phyloP scores from a whole-genome alignment of 2,797 vertebrate species.

The Poecile montanus region DNA sequence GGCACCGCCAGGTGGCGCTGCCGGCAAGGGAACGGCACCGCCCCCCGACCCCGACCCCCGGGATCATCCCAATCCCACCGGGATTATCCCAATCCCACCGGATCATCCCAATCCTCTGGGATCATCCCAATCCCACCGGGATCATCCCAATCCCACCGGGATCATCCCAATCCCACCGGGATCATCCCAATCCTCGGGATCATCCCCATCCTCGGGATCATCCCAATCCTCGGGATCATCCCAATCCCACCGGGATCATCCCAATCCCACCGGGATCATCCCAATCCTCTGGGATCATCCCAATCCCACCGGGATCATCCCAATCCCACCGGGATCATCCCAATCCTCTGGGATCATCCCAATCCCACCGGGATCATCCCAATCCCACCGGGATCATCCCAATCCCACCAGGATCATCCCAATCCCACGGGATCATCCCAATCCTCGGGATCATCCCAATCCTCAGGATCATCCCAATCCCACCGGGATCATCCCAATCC shows the following conservation, averaged over 20 bases:
- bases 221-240: too few species aligned
- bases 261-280: not conserved
- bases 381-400: too few species aligned
- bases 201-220: not conserved
- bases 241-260: too few species aligned
- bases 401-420: not conserved
- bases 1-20: slow-evolving; percentile 63
- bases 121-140: not conserved
- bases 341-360: not conserved
- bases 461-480: not conserved
- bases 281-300: not conserved
- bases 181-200: too few species aligned
- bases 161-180: too few species aligned
- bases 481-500: too few species aligned
- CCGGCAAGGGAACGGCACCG: not conserved
- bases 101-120: too few species aligned
- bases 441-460: rapidly evolving
- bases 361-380: too few species aligned
- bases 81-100: not conserved
- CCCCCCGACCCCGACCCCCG: not conserved
- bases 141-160: too few species aligned
- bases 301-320: not conserved
- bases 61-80: rapidly evolving
- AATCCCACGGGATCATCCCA: not conserved
- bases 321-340: not conserved